Base-by-base conservation (phyloP, 2,797 vertebrate species). In the Novumbra hubbsi region DNA sequence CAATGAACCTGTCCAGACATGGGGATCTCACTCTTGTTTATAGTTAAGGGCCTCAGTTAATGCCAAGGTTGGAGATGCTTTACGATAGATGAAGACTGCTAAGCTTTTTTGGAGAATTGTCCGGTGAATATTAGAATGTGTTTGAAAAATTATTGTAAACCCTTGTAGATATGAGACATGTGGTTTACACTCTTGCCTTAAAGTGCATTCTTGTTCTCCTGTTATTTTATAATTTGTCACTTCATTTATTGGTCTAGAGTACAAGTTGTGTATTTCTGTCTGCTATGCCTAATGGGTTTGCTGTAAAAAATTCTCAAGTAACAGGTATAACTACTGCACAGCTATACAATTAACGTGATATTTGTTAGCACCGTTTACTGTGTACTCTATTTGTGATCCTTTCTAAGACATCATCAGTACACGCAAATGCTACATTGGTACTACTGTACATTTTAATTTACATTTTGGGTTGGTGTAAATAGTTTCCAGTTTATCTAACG, bases 161-260 rank as follows among this genome's bases (percentile, higher is more conserved):
- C 21, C 11, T 67, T 38, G n/a, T 67, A 67, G 19, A 34, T 38
- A 68, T 24, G 12, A 34, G 8, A 6, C 7, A 16, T 32, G 55
- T 50, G 32, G 70, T 76, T 72, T 76, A 76, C 70, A 19, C 38
- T 16, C 5, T n/a, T 72, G 55, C 45, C 70, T 49, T 72, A 2
- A 52, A 76, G 32, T 68, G 70, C 64, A 67, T 72, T 50, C 66
- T 66, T n/a, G 34, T 38, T 45, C 12, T 45, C 14, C 41, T 66
- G 24, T 24, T 19, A 9, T 67, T 52, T 67, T 48, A 9, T 69
- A 16, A 19, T 57, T 66, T 45, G 49, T 74, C 52, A 34, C 66
- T 68, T 41, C 62, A 41, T 68, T 28, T 74, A 52, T 63, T 45
- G 45, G 24, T 19, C 17, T 38, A 48, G 67, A n/a, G 12, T 45